Conservation (phyloP, 2,888 invertebrate genomes). For the Lottia scabra region DNA sequence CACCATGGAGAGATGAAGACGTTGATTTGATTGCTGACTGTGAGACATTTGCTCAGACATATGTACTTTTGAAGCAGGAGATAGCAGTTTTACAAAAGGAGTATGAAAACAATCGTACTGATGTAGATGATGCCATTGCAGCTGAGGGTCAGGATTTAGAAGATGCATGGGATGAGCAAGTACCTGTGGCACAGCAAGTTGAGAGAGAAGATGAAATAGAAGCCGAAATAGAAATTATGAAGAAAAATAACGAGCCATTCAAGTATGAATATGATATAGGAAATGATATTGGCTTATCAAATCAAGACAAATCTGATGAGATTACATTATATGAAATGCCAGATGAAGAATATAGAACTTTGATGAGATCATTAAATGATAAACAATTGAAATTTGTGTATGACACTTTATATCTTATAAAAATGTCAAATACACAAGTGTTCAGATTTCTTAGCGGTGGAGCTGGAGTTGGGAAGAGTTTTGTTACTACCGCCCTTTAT, state of each 20-base stretch:
- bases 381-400: constrained; percentile 33
- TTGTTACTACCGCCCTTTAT: constrained; percentile 35
- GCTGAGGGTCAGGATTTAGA: not conserved
- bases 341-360: constrained; percentile 29
- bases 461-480: constrained; percentile 39
- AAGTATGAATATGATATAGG: constrained; percentile 34
- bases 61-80: too few relatives aligned
- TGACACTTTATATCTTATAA: constrained; percentile 29
- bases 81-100: too few relatives aligned
- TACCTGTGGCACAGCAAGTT: not conserved
- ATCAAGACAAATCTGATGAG: constrained; percentile 15
- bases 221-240: not conserved
- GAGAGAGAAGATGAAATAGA: not conserved
- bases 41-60: too few relatives aligned
- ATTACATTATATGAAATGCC: constrained; percentile 24
- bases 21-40: constrained; percentile 14
- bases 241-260: constrained; percentile 14
- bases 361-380: constrained; percentile 29
- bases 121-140: not conserved
- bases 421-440: constrained; percentile 25
- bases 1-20: constrained; percentile 55
- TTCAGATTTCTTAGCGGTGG: constrained; percentile 36
- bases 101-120: not conserved
- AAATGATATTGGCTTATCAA: constrained; percentile 29
- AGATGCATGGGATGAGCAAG: not conserved